Percentiles rank a stretch among this genome's conserved stretches.
Conservation (phyloP, 2,888 invertebrate genomes). For the Caenorhabditis virilis region DNA sequence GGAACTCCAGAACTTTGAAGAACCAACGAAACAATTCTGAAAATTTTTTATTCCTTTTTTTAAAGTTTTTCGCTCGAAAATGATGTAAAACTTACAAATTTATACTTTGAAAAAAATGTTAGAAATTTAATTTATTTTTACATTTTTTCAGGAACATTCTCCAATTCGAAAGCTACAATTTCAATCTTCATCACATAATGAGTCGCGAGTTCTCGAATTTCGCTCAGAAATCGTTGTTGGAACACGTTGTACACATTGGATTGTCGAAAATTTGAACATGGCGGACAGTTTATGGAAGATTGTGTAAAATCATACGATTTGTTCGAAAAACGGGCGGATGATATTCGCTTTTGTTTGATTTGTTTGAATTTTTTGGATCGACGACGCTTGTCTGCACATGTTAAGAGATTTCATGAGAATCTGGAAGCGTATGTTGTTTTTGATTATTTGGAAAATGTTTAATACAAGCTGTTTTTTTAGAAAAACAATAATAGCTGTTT, state of each 20-base stretch:
- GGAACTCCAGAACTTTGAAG: too few species aligned
- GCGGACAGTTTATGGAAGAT: slow-evolving; percentile 1
- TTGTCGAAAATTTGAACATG: slow-evolving; percentile 5
- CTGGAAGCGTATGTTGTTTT: slow-evolving; percentile 11
- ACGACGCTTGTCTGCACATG: slow-evolving; percentile 1
- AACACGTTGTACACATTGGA: slow-evolving; percentile 10
- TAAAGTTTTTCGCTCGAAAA: too few species aligned
- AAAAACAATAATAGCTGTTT: background rate
- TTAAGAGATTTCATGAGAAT: background rate
- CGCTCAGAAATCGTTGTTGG: background rate
- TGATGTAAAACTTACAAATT: too few species aligned
- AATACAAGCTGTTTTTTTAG: background rate
- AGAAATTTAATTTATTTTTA: too few species aligned
- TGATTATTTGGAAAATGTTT: slow-evolving; percentile 4
- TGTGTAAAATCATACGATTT: background rate
- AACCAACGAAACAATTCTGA: too few species aligned
- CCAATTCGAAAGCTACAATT: too few species aligned
- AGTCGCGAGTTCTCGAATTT: background rate
- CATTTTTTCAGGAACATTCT: too few species aligned
- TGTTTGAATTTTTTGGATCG: background rate
- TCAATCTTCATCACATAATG: slow-evolving; percentile 10
- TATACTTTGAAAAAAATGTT: too few species aligned
- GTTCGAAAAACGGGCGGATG: background rate
- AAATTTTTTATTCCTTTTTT: too few species aligned
- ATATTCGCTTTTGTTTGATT: slow-evolving; percentile 11